phyloP scores from a whole-genome alignment of 2,888 invertebrate genomes.

The Hipparchia sbordonii region DNA sequence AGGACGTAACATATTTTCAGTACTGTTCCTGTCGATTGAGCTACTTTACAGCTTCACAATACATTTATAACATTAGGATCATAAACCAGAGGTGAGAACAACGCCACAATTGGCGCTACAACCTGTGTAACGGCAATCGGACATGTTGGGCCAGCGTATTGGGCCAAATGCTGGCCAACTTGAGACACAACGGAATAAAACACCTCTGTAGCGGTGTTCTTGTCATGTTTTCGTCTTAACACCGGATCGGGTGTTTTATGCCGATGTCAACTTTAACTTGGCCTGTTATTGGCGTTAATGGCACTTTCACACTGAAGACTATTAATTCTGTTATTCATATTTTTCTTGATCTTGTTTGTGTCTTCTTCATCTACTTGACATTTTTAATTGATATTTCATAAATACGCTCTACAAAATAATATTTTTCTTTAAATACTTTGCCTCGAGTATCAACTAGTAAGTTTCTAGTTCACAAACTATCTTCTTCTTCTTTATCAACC shows the following conservation, averaged over 20 bases:
- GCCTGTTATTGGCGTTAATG: slow-evolving; percentile 38
- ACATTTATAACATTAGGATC: slow-evolving; percentile 33
- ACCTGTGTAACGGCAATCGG: slow-evolving; percentile 55
- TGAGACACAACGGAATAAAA: slow-evolving; percentile 50
- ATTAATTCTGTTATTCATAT: not conserved
- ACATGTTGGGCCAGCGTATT: not conserved
- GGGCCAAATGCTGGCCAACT: not conserved
- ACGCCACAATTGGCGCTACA: slow-evolving; percentile 48
- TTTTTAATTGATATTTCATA: no score
- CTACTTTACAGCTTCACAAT: slow-evolving; percentile 20
- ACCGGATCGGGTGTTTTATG: slow-evolving; percentile 60
- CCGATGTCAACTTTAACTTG: slow-evolving; percentile 53
- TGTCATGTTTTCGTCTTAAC: slow-evolving; percentile 68
- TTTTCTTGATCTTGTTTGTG: not conserved
- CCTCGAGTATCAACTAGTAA: no score
- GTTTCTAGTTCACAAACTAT: no score
- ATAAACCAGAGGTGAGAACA: slow-evolving; percentile 41
- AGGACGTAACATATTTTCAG: slow-evolving; percentile 16
- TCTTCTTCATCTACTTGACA: not conserved
- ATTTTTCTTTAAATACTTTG: no score
- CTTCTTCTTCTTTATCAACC: no score
- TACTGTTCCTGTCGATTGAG: slow-evolving; percentile 17
- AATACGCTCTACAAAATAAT: no score
- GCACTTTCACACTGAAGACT: slow-evolving; percentile 25
- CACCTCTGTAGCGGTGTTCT: slow-evolving; percentile 61